Evolutionary conservation across 2,113 vertebrate species (phyloP), one percentile per base, ranked within the genome.

Genomic region (Muntiacus muntjak): DNA sequence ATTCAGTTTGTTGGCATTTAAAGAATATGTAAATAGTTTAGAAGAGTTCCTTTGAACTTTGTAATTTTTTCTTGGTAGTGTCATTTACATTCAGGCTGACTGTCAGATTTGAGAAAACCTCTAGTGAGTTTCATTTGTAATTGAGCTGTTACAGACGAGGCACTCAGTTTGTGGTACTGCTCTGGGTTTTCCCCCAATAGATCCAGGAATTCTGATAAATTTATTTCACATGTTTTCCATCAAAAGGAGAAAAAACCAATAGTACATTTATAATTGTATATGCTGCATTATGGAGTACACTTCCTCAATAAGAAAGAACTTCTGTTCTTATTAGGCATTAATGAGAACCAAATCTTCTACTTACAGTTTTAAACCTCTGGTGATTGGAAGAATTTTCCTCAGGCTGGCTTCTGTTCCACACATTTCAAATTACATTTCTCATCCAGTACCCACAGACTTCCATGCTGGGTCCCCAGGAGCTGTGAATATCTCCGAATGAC

Each of bases 311-410:
- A 97, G 97, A 94, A 89, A 52, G 83, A 97, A 93, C 91, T 97
- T 96, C 95, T 98, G 96, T 95, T 97, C 91, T 95, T 97, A 97
- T 95, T 98, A 97, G 92, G 57, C 89, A 97, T 98, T 98, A 98
- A 98, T 97, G 91, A 93, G 86, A 98, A 98, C 86, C 97, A 98
- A 97, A 97, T 97, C 94, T 96, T 85, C 95, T 93, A 89, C 90
- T 98, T 93, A 95, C 4, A 89, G 52, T 76, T 95, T 97, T 83
- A 91, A 93, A 94, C 97, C 96, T 98, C 91, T 89, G 78, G 89
- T 97, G 94, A 97, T 26, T 96, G 83, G 71, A 94, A 93, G 96
- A 97, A 89, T 98, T 97, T 97, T 84, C 82, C 97, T 93, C 88
- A 96, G 71, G 82, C 89, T 67, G 54, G 60, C 95, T 98, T 96